phyloP scores from a whole-genome alignment of 2,113 vertebrate genomes.

The Chitala chitala region DNA sequence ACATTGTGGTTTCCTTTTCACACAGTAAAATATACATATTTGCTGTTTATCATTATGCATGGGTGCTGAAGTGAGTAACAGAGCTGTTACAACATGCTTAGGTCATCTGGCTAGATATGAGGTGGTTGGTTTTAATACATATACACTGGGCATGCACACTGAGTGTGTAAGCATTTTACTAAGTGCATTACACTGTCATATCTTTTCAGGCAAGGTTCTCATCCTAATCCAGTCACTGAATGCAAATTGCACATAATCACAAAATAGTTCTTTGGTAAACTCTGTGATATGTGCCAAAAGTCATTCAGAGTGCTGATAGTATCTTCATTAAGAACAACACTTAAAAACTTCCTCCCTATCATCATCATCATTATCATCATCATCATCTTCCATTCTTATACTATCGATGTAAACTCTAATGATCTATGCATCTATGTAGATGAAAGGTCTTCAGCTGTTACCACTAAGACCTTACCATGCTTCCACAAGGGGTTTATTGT shows the following conservation, averaged over 20 bases:
- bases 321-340: background rate
- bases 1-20: conserved; percentile 36
- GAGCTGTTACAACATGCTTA: conserved; percentile 51
- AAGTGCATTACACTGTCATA: background rate
- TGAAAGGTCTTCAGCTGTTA: no score
- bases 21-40: conserved; percentile 44
- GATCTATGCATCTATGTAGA: background rate
- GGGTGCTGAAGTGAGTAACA: conserved; percentile 53
- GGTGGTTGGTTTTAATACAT: conserved; percentile 44
- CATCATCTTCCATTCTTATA: background rate
- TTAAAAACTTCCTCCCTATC: background rate
- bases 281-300: background rate
- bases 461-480: no score
- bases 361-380: background rate
- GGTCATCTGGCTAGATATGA: conserved; percentile 53
- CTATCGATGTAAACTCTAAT: background rate
- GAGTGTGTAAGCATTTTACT: background rate
- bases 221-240: background rate
- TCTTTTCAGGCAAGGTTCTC: background rate
- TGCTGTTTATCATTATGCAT: conserved; percentile 50
- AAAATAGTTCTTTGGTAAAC: background rate
- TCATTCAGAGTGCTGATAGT: background rate
- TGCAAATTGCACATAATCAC: background rate
- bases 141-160: background rate
- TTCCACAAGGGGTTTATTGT: background rate